These are phyloP conservation scores for Tachypleus tridentatus DNA, from an alignment of 1,140 invertebrate genomes.

Conservation along the genomic window DNA sequence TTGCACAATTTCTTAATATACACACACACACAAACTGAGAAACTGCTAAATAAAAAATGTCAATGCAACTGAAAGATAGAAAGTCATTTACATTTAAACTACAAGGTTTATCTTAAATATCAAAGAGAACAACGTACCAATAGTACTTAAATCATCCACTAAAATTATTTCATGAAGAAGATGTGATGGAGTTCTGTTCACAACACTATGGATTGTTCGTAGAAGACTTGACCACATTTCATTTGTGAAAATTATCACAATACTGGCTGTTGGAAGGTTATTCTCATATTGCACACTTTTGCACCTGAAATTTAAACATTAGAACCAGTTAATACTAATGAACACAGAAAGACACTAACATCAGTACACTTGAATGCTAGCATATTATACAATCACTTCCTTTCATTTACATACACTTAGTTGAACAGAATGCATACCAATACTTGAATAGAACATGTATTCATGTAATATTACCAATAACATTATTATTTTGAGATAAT, in stretches of 20 bases:
- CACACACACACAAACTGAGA: not conserved
- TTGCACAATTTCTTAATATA: not conserved
- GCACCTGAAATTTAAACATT: slow-evolving; percentile 35
- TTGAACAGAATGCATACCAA: too few species aligned
- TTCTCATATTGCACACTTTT: slow-evolving; percentile 40
- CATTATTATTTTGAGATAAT: too few species aligned
- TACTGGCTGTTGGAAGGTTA: slow-evolving; percentile 43
- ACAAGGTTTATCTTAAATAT: not conserved
- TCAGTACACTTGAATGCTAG: too few species aligned
- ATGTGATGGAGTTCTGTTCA: slow-evolving; percentile 57
- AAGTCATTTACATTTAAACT: not conserved
- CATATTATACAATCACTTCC: too few species aligned
- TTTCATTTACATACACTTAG: too few species aligned
- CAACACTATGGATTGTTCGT: slow-evolving; percentile 70
- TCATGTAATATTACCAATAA: too few species aligned
- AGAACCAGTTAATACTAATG: too few species aligned
- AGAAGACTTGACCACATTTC: slow-evolving; percentile 75
- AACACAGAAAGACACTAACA: too few species aligned
- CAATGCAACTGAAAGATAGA: not conserved
- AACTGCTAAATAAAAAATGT: slow-evolving; percentile 5
- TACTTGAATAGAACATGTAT: too few species aligned
- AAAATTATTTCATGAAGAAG: slow-evolving; percentile 71
- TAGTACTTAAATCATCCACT: slow-evolving; percentile 76
- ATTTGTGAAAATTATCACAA: slow-evolving; percentile 81
- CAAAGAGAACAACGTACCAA: slow-evolving; percentile 37